phyloP scores from a whole-genome alignment of 2,888 invertebrate genomes.

The Nebria salina region DNA sequence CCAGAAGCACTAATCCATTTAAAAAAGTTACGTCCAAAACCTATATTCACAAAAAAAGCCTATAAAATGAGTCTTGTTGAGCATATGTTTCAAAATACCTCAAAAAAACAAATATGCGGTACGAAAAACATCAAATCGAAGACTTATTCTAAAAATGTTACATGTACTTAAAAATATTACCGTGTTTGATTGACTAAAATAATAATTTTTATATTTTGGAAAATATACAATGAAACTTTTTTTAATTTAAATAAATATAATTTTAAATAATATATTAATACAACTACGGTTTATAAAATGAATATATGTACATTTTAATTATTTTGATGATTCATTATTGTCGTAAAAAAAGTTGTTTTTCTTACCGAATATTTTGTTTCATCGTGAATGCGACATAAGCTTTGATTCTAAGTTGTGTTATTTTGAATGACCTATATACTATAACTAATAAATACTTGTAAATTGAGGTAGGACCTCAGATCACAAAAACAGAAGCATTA shows the following conservation, averaged over 20 bases:
- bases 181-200: too few relatives aligned
- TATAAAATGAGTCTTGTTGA: not conserved
- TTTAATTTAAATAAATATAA: too few relatives aligned
- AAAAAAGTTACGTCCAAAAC: not conserved
- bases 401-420: conserved; percentile 8
- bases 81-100: not conserved
- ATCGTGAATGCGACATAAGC: not conserved
- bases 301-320: too few relatives aligned
- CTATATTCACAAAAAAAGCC: not conserved
- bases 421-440: not conserved
- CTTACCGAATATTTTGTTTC: not conserved
- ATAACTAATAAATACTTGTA: conserved; percentile 45
- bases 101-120: not conserved
- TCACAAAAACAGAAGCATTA: conserved; percentile 34
- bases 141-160: too few relatives aligned
- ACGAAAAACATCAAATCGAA: too few relatives aligned
- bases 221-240: too few relatives aligned
- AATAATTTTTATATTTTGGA: too few relatives aligned
- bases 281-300: too few relatives aligned
- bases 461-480: conserved; percentile 44
- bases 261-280: too few relatives aligned
- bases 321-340: too few relatives aligned
- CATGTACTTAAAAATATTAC: too few relatives aligned
- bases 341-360: too few relatives aligned
- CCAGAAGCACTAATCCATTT: not conserved